Conservation (phyloP, 2,797 vertebrate species). For the Threskiornis aethiopicus region DNA sequence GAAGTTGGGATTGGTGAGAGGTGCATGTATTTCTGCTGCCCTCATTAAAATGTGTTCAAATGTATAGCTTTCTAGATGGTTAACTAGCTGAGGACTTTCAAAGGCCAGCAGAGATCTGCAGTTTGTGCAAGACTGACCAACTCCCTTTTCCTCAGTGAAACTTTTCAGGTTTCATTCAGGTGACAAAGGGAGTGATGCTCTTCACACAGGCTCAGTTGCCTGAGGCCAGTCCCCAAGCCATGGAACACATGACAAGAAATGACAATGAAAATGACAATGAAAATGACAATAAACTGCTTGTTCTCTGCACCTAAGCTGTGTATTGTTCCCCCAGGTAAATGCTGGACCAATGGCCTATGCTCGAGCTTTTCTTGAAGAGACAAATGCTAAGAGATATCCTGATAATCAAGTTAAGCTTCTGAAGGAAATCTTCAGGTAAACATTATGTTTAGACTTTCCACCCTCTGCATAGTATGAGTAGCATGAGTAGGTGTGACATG, state of each 20-base stretch:
- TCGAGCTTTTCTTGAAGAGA: slow-evolving; percentile 94
- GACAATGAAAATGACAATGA: too few species aligned
- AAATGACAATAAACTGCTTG: neutral
- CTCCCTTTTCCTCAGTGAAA: neutral
- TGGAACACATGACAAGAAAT: too few species aligned
- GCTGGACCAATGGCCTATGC: slow-evolving; percentile 98
- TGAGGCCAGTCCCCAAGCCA: neutral
- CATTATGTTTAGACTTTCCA: neutral
- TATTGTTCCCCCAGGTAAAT: slow-evolving; percentile 83
- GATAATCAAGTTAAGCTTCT: slow-evolving; percentile 98
- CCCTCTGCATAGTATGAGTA: neutral
- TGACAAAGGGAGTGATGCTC: neutral
- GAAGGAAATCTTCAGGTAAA: slow-evolving; percentile 98
- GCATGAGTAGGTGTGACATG: neutral
- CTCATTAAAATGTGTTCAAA: neutral
- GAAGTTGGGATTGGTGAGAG: neutral
- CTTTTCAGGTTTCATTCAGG: neutral
- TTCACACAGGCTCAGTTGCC: neutral
- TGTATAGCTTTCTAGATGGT: neutral
- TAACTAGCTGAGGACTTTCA: neutral
- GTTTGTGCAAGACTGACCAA: rapidly evolving
- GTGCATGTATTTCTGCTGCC: neutral
- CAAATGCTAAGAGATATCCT: slow-evolving; percentile 96
- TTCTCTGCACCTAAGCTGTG: neutral
- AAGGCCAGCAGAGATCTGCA: neutral